Percentiles rank a stretch among this genome's conserved stretches.
phyloP scores from a whole-genome alignment of 2,113 vertebrate species.

The Thymallus thymallus region DNA sequence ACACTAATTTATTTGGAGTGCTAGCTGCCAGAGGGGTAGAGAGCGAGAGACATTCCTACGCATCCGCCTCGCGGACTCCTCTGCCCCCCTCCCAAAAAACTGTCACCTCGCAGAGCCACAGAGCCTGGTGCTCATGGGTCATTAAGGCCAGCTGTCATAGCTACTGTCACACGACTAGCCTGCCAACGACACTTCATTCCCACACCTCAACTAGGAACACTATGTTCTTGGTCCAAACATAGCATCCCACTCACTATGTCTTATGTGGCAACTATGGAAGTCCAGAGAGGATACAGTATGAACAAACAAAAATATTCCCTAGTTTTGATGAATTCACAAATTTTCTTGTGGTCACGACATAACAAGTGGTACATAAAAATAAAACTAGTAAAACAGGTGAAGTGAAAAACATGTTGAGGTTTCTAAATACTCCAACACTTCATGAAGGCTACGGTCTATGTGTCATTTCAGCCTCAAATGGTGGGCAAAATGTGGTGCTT shows the following conservation, averaged over 20 bases:
- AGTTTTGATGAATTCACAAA: too few relatives aligned
- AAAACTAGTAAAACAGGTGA: too few relatives aligned
- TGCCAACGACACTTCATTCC: conserved; percentile 50
- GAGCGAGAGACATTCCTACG: conserved; percentile 61
- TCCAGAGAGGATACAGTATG: too few relatives aligned
- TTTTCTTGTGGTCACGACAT: too few relatives aligned
- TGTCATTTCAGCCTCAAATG: too few relatives aligned
- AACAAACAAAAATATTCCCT: too few relatives aligned
- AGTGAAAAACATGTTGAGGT: too few relatives aligned
- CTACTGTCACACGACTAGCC: conserved; percentile 61
- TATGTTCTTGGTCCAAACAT: conserved; percentile 61
- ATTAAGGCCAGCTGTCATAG: conserved; percentile 67
- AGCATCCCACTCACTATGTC: conserved; percentile 50
- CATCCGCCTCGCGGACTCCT: conserved; percentile 48
- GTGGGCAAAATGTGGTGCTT: too few relatives aligned
- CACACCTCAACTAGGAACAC: conserved; percentile 41
- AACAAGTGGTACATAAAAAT: too few relatives aligned
- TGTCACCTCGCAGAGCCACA: conserved; percentile 51
- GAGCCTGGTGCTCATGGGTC: conserved; percentile 54
- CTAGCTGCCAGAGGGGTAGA: conserved; percentile 64
- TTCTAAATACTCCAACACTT: too few relatives aligned
- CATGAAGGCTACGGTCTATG: too few relatives aligned
- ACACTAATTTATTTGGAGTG: conserved; percentile 70
- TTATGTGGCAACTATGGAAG: neutral
- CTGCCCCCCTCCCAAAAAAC: conserved; percentile 34